Percentiles rank a stretch among this genome's conserved stretches.
Evolutionary conservation across 2,888 invertebrate genomes (phyloP).

Genomic region (Conistra vaccinii): DNA sequence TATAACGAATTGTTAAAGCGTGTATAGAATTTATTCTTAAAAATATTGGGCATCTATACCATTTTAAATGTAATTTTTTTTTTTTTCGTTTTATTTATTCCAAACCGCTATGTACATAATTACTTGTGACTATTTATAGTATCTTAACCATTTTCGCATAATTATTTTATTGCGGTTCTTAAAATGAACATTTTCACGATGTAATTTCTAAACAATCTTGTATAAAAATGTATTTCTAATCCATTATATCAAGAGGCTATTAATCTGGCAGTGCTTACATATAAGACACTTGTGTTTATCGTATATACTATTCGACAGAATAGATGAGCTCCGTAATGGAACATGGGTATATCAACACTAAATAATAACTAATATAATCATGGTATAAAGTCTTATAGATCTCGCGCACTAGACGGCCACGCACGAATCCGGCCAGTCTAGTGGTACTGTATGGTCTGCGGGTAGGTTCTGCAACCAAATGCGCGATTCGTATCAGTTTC

Average conservation of each 20-base stretch:
- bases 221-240: constrained; percentile 20
- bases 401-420: no score
- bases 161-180: constrained; percentile 3
- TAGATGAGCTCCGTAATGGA: constrained; percentile 10
- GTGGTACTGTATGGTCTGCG: no score
- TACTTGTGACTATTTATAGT: not conserved
- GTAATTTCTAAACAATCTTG: not conserved
- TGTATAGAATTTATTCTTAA: not conserved
- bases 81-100: not conserved
- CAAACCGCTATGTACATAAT: not conserved
- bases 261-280: not conserved
- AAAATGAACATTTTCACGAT: not conserved
- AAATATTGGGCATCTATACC: not conserved
- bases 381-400: not conserved
- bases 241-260: constrained; percentile 3
- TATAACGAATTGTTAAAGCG: not conserved
- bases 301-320: not conserved
- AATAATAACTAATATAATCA: constrained; percentile 6
- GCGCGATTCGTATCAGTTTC: no score
- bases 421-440: no score
- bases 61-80: not conserved
- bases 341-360: constrained; percentile 16
- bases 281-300: not conserved
- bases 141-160: not conserved
- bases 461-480: no score